Conservation (phyloP, 2,113 vertebrate species). For the Thamnaconus septentrionalis region DNA sequence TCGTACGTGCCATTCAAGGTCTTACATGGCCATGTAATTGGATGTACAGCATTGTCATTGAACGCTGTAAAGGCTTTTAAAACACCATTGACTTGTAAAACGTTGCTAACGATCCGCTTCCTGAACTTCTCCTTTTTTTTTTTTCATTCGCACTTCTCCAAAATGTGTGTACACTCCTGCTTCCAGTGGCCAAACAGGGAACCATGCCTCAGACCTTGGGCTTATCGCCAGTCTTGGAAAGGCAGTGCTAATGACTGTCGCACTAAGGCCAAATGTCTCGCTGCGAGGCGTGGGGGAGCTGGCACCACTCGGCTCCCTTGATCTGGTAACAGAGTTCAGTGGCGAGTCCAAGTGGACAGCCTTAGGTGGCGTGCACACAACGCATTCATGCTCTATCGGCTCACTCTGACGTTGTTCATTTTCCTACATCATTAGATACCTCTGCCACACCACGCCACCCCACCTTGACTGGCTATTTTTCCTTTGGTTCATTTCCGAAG, state of each 20-base stretch:
- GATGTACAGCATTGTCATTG: not conserved
- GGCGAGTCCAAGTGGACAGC: conserved; percentile 30
- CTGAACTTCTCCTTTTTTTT: not conserved
- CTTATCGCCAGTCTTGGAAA: conserved; percentile 59
- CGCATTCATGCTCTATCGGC: conserved; percentile 1
- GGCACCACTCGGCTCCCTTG: conserved; percentile 47
- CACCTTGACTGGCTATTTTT: no score
- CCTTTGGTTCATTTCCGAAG: not conserved
- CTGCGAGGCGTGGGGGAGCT: conserved; percentile 46
- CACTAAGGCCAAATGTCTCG: conserved; percentile 71
- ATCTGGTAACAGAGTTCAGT: conserved; percentile 41
- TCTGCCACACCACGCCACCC: no score
- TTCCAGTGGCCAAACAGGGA: conserved; percentile 24
- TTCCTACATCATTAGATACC: no score
- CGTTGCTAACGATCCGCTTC: not conserved
- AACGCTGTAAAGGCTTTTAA: not conserved
- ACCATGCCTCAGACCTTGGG: conserved; percentile 40
- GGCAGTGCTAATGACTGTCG: conserved; percentile 70
- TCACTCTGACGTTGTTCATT: not conserved
- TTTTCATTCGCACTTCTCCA: conserved; percentile 4
- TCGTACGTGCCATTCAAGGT: no score
- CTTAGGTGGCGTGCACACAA: conserved; percentile 9
- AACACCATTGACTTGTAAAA: not conserved
- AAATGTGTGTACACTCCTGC: conserved; percentile 14
- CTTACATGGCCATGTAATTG: no score